Evolutionary conservation across 2,888 invertebrate genomes (phyloP), one percentile per base, ranked within the genome.

Genomic region (Polydrusus pterygomalis): DNA sequence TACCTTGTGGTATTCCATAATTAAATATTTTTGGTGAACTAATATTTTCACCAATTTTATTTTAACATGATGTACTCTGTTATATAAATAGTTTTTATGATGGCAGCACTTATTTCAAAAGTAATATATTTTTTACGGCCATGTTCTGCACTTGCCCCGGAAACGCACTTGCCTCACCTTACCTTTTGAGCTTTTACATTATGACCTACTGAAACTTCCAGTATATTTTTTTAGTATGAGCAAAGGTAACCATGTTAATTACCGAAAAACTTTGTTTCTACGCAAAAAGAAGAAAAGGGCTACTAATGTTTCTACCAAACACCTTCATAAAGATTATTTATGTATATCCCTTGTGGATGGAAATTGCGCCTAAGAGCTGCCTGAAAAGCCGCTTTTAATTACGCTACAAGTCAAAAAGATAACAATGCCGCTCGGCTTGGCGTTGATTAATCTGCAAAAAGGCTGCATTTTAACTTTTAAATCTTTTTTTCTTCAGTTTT

Each of bases 331-430:
- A 49, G 9, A 49, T 51, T 20, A 20, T 51, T 51, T 20, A 20
- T 51, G 18, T 18, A 43, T 43, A 43, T 51, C 20, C 51, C 20
- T 20, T 18, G 9, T 51, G 11, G 51, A 20, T 9, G 17, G 2
- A 18, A 51, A 51, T 8, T 51, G 20, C 11, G 18, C 20, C 51
- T 1, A 6, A 51, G 43, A 43, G 20, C 10, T 18, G 51, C 20
- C 17, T 51, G 51, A 20, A 11, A 51, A 18, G 9, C 18, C 20
- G 20, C 20, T 20, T 51, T 20, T 51, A 51, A 51, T 51, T 51
- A 51, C 1, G 51, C 20, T 20, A 20, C 20, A 51, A 51, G 51
- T 51, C 51, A 51, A 51, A 51, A 51, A 51, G 51, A 51, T 51
- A 51, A 51, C 51, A 51, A 51, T 51, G 51, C 51, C 51, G 20